phyloP scores from a whole-genome alignment of 2,888 invertebrate species.

The Apamea epomidion region DNA sequence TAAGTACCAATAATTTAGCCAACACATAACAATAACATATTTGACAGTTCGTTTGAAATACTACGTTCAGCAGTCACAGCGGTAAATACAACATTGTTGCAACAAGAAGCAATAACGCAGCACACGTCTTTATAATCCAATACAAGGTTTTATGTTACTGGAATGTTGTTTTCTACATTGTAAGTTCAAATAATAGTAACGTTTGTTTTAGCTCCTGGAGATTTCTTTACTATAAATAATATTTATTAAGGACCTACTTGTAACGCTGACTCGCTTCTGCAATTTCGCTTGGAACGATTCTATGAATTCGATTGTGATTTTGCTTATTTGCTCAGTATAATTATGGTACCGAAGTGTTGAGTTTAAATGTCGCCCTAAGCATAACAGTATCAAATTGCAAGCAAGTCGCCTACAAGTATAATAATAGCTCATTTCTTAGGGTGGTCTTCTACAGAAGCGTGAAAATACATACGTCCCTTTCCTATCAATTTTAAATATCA shows the following conservation, averaged over 20 bases:
- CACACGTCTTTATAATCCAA: conserved; percentile 69
- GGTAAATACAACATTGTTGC: conserved; percentile 64
- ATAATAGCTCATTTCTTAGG: conserved; percentile 25
- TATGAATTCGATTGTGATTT: conserved; percentile 12
- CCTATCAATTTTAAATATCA: neutral
- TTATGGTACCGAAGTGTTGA: conserved; percentile 16
- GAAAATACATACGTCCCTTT: neutral
- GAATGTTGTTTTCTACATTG: conserved; percentile 65
- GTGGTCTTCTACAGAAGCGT: neutral
- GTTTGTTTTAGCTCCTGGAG: conserved; percentile 56
- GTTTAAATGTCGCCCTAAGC: conserved; percentile 24
- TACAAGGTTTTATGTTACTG: conserved; percentile 61
- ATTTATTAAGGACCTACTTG: conserved; percentile 3
- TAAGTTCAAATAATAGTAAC: conserved; percentile 57
- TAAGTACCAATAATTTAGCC: conserved; percentile 50
- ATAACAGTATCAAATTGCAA: conserved; percentile 34
- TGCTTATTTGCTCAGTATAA: conserved; percentile 13
- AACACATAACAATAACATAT: conserved; percentile 55
- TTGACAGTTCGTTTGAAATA: conserved; percentile 64
- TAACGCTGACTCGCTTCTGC: conserved; percentile 14
- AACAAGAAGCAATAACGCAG: conserved; percentile 62
- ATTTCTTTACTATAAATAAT: conserved; percentile 32
- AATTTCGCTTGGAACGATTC: conserved; percentile 25
- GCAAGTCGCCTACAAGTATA: neutral
- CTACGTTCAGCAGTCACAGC: conserved; percentile 49